These are phyloP conservation scores for Colistium nudipinnis DNA, from an alignment of 2,113 vertebrate species.

Conservation along the genomic window DNA sequence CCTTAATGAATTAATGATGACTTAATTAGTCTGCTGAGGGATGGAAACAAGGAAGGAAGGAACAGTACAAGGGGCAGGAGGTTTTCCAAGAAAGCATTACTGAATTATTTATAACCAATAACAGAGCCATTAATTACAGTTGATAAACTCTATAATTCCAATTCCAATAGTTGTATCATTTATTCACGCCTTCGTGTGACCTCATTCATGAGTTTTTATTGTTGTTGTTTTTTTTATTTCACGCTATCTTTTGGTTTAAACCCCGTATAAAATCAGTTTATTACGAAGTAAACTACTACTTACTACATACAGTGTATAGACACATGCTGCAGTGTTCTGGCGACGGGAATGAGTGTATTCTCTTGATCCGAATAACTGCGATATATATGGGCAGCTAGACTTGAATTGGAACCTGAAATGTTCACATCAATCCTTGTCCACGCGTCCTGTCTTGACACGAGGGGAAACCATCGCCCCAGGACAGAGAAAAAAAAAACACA, in stretches of 20 bases:
- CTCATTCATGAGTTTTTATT: no score
- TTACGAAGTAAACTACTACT: no score
- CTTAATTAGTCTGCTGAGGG: not conserved
- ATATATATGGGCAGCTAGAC: no score
- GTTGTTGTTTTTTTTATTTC: no score
- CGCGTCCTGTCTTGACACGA: not conserved
- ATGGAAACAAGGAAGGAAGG: not conserved
- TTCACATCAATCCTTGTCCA: not conserved
- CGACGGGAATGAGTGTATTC: no score
- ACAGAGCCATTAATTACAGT: not conserved
- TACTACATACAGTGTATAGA: no score
- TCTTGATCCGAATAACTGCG: no score
- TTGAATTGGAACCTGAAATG: not conserved
- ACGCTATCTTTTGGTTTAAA: no score
- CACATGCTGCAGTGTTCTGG: no score
- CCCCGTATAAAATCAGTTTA: no score
- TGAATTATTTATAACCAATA: not conserved
- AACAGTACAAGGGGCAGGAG: not conserved
- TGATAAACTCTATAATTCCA: not conserved
- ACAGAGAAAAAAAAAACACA: conserved; percentile 13
- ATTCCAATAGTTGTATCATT: not conserved
- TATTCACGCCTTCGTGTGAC: no score
- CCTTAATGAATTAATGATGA: not conserved
- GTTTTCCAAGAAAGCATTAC: not conserved
- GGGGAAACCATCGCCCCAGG: conserved; percentile 35